A percentile compares a stretch with the other conserved stretches of the same genome.
phyloP scores from a whole-genome alignment of 2,888 invertebrate species.

The Ophion slaviceki region DNA sequence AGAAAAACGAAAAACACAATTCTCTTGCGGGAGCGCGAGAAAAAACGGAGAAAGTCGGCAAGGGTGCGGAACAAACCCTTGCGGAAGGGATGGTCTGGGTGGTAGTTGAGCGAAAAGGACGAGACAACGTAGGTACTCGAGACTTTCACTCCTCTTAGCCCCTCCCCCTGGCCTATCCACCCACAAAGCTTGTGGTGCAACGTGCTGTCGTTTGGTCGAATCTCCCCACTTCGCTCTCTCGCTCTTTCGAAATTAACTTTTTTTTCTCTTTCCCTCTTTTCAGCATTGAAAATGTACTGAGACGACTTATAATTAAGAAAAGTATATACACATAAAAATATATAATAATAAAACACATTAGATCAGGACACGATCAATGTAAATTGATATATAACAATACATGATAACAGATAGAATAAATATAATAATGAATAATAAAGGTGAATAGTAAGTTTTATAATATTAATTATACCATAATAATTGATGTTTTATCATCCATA shows the following conservation, averaged over 20 bases:
- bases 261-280: background rate
- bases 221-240: constrained; percentile 18
- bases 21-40: constrained; percentile 41
- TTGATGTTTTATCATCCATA: constrained; percentile 11
- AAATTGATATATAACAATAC: no score
- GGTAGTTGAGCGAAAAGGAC: constrained; percentile 68
- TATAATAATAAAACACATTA: no score
- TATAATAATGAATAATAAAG: no score
- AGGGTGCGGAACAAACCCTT: constrained; percentile 49
- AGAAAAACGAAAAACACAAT: constrained; percentile 16
- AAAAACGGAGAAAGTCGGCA: constrained; percentile 55
- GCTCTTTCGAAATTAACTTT: constrained; percentile 41
- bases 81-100: constrained; percentile 24
- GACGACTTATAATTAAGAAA: no score
- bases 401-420: no score
- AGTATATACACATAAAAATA: no score
- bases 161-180: constrained; percentile 62
- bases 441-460: no score
- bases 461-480: no score
- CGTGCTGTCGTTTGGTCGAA: constrained; percentile 38
- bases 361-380: no score
- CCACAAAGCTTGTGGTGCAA: background rate
- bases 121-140: constrained; percentile 76
- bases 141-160: constrained; percentile 72
- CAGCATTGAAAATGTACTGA: no score